Conservation (phyloP, 2,113 vertebrate genomes). For the Python bivittatus region DNA sequence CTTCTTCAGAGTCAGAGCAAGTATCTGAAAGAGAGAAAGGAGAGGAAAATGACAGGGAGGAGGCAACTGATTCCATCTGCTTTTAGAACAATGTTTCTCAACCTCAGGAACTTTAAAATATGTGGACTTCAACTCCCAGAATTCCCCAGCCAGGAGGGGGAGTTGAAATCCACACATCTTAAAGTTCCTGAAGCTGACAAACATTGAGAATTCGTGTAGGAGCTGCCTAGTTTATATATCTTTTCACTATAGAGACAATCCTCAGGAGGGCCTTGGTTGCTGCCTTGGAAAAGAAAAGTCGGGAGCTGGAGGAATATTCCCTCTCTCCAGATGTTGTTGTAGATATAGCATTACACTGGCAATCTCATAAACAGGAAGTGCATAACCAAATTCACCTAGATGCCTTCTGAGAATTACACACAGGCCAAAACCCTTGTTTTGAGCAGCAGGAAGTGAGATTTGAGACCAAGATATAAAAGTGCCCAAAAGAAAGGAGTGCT, state of each 20-base stretch:
- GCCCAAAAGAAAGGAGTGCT: neutral
- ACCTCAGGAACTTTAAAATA: neutral
- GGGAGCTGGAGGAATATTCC: neutral
- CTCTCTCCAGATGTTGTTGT: neutral
- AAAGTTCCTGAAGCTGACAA: neutral
- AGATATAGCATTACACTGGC: neutral
- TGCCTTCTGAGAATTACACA: neutral
- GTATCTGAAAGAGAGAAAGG: constrained; percentile 43
- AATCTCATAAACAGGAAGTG: neutral
- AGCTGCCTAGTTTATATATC: neutral
- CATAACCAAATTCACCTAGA: neutral
- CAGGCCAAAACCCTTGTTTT: neutral
- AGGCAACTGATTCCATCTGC: neutral
- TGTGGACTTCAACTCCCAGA: neutral
- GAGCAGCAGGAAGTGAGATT: neutral
- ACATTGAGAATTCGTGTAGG: neutral
- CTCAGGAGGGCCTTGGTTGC: neutral
- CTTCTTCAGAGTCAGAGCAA: constrained; percentile 45
- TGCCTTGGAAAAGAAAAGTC: neutral
- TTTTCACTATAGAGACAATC: neutral
- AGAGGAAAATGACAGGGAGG: neutral
- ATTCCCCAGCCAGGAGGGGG: neutral
- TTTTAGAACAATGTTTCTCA: neutral
- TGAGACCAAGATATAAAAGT: neutral
- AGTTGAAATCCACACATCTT: neutral